These are phyloP conservation scores for Noctilio leporinus DNA, from an alignment of 2,113 vertebrate species.

Conservation along the genomic window DNA sequence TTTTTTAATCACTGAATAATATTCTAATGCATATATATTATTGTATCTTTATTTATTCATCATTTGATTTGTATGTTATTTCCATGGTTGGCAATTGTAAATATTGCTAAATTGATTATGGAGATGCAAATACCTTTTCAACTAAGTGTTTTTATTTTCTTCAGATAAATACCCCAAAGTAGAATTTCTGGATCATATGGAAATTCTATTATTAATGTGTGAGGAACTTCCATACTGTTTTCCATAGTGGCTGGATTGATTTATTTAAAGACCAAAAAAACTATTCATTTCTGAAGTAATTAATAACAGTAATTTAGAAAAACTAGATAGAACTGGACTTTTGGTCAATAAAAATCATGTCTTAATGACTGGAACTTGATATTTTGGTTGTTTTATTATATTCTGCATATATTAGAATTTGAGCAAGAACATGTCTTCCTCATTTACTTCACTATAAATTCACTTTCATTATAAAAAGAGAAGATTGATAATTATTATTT, in stretches of 20 bases:
- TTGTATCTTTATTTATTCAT: not conserved
- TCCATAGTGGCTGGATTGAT: not conserved
- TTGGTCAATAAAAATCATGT: not conserved
- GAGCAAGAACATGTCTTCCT: not conserved
- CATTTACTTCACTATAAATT: not conserved
- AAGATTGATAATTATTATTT: not conserved
- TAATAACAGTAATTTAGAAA: not conserved
- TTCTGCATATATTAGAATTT: not conserved
- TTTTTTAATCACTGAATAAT: not conserved
- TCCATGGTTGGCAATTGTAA: not conserved
- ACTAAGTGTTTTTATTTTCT: not conserved
- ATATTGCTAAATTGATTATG: not conserved
- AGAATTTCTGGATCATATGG: not conserved
- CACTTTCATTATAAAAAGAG: not conserved
- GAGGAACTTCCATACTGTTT: not conserved
- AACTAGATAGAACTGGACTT: not conserved
- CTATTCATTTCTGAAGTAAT: not conserved
- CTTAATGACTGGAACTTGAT: not conserved
- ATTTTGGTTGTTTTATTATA: not conserved
- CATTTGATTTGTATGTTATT: no score
- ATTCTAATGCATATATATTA: not conserved
- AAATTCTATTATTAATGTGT: not conserved
- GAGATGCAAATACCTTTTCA: not conserved
- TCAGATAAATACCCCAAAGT: not conserved
- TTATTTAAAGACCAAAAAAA: not conserved